Evolutionary conservation across 2,888 invertebrate genomes (phyloP), one percentile per base, ranked within the genome.

Genomic region (Leucania comma): DNA sequence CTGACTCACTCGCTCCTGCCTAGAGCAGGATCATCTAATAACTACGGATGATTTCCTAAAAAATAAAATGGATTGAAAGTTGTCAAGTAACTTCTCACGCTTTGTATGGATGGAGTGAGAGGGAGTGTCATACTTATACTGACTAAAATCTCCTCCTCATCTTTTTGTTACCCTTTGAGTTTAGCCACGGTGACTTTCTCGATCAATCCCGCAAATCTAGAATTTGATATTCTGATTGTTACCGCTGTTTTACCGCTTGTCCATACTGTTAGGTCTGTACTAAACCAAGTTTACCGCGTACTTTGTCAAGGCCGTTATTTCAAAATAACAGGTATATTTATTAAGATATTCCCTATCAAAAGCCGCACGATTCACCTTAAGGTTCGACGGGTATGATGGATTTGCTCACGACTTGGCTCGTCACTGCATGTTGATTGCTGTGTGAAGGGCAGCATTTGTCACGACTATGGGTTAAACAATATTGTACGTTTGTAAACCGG

Each of bases 391-490:
- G n/a, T 66, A 48, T 72, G 78, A 70, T 67, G 24, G 50, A 75
- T 70, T 68, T 42, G 17, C 57, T 84, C 84, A 84, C 84, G 84
- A 81, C 53, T 62, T 32, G 6, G 22, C 48, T 79, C 81, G 67
- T 81, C 79, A 72, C 42, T 81, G 53, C 57, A 56, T 66, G 77
- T 50, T 65, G 65, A 65, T 72, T 63, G 26, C 42, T 69, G 48
- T 67, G 67, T 62, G 71, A 69, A 79, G 80, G 71, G 66, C 71
- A 67, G 51, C 51, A 64, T 61, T 29, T 64, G 61, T 75, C 80
- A 79, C 83, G 83, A 82, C 35, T 64, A 12, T 10, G 2, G n/a
- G 5, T 32, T 38, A 24, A 61, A 26, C 50, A 42, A 29, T 4
- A 0, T 32, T 60, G n/a, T 17, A 42, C 5, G 17, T 42, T 42